Conservation (phyloP, 1,140 invertebrate species). For the Conus betulinus region DNA sequence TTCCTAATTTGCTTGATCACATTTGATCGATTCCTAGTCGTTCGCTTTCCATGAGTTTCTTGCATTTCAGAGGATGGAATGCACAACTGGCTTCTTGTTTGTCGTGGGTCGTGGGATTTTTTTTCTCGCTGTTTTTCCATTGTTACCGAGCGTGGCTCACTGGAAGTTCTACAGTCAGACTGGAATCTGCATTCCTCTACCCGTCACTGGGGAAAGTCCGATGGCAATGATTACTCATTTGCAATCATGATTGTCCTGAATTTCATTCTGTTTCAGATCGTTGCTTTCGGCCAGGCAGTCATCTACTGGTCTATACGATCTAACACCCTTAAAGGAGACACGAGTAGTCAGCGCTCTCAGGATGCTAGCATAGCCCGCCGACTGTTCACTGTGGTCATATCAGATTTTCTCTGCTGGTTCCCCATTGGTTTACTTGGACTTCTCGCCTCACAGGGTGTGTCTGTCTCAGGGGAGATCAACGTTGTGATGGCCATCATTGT, state of each 20-base stretch:
- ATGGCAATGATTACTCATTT: neutral
- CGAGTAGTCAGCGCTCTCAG: neutral
- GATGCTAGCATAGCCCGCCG: neutral
- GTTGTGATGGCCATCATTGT: neutral
- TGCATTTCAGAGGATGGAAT: neutral
- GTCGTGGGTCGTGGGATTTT: neutral
- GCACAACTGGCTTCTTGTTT: neutral
- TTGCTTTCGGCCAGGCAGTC: neutral
- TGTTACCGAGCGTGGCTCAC: neutral
- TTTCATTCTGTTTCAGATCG: neutral
- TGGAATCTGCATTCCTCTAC: neutral
- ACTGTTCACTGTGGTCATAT: neutral
- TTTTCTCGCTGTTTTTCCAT: neutral
- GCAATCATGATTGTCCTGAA: neutral
- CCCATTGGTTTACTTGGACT: neutral
- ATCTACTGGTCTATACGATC: neutral
- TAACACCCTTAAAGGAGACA: neutral
- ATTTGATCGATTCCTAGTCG: neutral
- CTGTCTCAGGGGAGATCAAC: neutral
- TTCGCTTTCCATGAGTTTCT: neutral
- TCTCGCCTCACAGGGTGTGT: neutral
- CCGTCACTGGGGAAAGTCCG: neutral
- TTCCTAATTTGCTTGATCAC: neutral
- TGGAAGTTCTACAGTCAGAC: constrained; percentile 11
- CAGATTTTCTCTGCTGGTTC: constrained; percentile 3